Evolutionary conservation across 2,797 vertebrate genomes (phyloP).

Genomic region (Hippopotamyrus pictus): DNA sequence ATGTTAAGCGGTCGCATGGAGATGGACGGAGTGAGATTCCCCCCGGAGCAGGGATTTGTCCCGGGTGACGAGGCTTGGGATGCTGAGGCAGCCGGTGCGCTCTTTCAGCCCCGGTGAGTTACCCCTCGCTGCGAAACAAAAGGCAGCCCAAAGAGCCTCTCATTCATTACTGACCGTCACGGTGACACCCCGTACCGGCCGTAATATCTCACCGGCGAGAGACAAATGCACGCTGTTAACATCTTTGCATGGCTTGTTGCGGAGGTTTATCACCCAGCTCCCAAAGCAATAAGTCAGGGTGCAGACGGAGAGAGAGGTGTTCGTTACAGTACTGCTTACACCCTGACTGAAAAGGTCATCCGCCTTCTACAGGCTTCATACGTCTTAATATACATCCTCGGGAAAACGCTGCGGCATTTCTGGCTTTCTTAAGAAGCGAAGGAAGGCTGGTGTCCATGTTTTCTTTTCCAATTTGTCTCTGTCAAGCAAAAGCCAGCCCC

Average conservation of each 20-base stretch:
- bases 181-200: background rate
- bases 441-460: background rate
- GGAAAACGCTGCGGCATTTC: background rate
- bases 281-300: background rate
- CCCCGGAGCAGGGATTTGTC: slow-evolving; percentile 6
- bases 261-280: background rate
- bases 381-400: background rate
- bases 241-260: background rate
- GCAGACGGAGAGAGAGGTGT: background rate
- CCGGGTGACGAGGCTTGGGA: background rate
- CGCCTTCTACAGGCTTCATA: background rate
- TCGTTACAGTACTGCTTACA: background rate
- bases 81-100: background rate
- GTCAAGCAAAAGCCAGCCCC: background rate
- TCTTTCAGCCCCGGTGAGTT: background rate
- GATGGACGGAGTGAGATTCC: slow-evolving; percentile 15
- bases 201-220: background rate
- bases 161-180: slow-evolving; percentile 6
- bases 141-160: background rate
- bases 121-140: background rate
- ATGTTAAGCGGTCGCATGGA: slow-evolving; percentile 22
- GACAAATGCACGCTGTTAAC: background rate
- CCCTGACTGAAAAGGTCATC: background rate
- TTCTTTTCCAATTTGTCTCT: background rate
- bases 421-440: background rate